These are phyloP conservation scores for Phaedon cochleariae DNA, from an alignment of 2,888 invertebrate genomes.

Conservation along the genomic window DNA sequence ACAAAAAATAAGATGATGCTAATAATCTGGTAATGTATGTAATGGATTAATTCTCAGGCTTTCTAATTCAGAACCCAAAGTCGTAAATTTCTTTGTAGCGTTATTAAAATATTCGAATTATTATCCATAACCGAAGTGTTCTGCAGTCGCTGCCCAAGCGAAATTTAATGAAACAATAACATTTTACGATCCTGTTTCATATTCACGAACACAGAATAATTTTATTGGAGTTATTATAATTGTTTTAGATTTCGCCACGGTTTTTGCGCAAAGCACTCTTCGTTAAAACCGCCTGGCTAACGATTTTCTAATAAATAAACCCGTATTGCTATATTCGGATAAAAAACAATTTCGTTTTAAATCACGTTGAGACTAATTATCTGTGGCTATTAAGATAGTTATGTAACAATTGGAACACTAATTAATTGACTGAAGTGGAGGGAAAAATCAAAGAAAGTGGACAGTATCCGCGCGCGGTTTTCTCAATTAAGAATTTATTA, in stretches of 20 bases:
- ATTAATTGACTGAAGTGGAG: slow-evolving; percentile 45
- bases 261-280: slow-evolving; percentile 36
- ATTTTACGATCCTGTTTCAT: slow-evolving; percentile 16
- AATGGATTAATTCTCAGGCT: not conserved
- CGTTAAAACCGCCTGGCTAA: slow-evolving; percentile 28
- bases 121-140: slow-evolving; percentile 1
- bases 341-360: slow-evolving; percentile 50
- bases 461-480: not conserved
- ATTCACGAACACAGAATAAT: not conserved
- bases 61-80: not conserved
- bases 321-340: slow-evolving; percentile 44
- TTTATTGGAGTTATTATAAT: not conserved
- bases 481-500: not conserved
- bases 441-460: slow-evolving; percentile 30
- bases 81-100: not conserved
- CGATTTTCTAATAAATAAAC: slow-evolving; percentile 48
- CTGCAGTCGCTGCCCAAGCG: slow-evolving; percentile 4
- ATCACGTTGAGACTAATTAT: slow-evolving; percentile 52
- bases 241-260: slow-evolving; percentile 27
- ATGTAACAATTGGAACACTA: slow-evolving; percentile 45
- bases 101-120: slow-evolving; percentile 2
- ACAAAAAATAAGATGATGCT: too few species aligned
- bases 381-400: slow-evolving; percentile 44
- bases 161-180: slow-evolving; percentile 30
- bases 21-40: too few species aligned